Conservation (phyloP, 1,140 invertebrate species). For the Neomicropteryx cornuta region DNA sequence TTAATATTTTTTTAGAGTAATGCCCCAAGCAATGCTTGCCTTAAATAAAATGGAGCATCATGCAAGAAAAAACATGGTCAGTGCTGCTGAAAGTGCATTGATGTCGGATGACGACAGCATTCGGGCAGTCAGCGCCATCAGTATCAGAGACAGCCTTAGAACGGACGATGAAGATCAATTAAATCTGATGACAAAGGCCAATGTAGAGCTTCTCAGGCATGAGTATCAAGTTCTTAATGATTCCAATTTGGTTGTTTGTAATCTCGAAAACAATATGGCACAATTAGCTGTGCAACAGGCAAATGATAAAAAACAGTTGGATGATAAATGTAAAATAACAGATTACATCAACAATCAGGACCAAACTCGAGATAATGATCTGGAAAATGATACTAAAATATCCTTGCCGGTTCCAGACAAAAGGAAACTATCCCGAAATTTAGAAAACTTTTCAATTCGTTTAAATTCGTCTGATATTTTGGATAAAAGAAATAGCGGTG, state of each 20-base stretch:
- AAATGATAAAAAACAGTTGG: conserved; percentile 23
- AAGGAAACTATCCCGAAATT: conserved; percentile 31
- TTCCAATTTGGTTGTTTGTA: conserved; percentile 45
- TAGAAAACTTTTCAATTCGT: conserved; percentile 36
- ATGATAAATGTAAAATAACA: too few relatives aligned
- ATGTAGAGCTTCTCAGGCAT: conserved; percentile 33
- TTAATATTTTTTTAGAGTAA: conserved; percentile 11
- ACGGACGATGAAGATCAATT: conserved; percentile 46
- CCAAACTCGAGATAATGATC: too few relatives aligned
- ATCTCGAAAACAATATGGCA: conserved; percentile 43
- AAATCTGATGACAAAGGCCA: conserved; percentile 32
- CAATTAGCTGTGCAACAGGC: conserved; percentile 24
- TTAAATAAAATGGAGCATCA: too few relatives aligned
- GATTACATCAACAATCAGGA: too few relatives aligned
- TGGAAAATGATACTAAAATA: too few relatives aligned
- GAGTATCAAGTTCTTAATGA: conserved; percentile 39
- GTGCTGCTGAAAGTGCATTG: conserved; percentile 30
- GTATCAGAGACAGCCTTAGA: conserved; percentile 42
- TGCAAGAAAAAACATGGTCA: too few relatives aligned
- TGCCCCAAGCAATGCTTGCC: too few relatives aligned
- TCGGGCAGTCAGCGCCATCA: conserved; percentile 35
- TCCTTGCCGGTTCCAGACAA: conserved; percentile 14
- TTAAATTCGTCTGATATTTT: too few relatives aligned
- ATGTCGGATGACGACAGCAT: conserved; percentile 40
- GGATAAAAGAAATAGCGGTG: too few relatives aligned